Evolutionary conservation across 2,888 invertebrate species (phyloP).

Genomic region (Melieria omissa): DNA sequence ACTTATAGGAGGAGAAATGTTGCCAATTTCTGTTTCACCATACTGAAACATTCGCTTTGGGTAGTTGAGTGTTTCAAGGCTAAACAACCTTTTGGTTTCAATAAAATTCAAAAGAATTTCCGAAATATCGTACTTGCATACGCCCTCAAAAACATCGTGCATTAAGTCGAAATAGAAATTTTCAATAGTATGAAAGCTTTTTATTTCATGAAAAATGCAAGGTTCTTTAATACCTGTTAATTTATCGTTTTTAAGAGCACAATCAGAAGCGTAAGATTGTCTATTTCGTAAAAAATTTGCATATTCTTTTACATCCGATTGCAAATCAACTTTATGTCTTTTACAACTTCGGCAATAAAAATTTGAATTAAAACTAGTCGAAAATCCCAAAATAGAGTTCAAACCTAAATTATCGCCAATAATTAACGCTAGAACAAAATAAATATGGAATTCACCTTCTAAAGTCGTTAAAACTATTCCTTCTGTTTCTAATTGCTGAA

Average conservation of each 20-base stretch:
- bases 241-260: slow-evolving; percentile 36
- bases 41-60: slow-evolving; percentile 44
- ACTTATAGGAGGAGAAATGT: slow-evolving; percentile 36
- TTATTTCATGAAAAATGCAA: slow-evolving; percentile 39
- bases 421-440: slow-evolving; percentile 41
- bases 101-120: slow-evolving; percentile 41
- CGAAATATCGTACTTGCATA: slow-evolving; percentile 46
- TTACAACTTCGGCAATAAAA: slow-evolving; percentile 44
- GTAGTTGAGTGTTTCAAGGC: slow-evolving; percentile 41
- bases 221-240: slow-evolving; percentile 41
- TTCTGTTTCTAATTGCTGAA: slow-evolving; percentile 25
- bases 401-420: slow-evolving; percentile 45
- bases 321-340: slow-evolving; percentile 36
- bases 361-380: slow-evolving; percentile 44
- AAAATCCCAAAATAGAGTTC: slow-evolving; percentile 43
- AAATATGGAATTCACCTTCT: slow-evolving; percentile 2
- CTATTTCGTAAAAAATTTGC: slow-evolving; percentile 33
- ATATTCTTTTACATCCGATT: slow-evolving; percentile 28
- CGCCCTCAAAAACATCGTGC: slow-evolving; percentile 49
- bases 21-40: slow-evolving; percentile 42
- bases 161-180: slow-evolving; percentile 47
- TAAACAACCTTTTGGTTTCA: slow-evolving; percentile 37
- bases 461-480: slow-evolving; percentile 16
- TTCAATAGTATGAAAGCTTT: slow-evolving; percentile 43
- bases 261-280: slow-evolving; percentile 38